phyloP scores from a whole-genome alignment of 1,140 invertebrate species.

The Dendrolimus kikuchii region DNA sequence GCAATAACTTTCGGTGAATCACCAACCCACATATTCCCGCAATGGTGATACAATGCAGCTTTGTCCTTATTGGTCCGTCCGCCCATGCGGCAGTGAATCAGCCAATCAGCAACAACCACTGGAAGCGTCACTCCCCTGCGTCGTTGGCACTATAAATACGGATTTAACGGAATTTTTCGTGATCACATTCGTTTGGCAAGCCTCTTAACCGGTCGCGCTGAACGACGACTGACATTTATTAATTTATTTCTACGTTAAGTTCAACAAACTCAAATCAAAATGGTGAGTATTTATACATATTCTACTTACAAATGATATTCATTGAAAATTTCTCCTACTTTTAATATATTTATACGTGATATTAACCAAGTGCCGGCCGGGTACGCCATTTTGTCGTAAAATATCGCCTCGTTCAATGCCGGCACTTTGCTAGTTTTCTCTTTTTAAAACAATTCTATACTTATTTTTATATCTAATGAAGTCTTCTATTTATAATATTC shows the following conservation, averaged over 20 bases:
- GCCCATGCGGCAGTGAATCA: slow-evolving; percentile 47
- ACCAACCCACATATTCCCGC: slow-evolving; percentile 64
- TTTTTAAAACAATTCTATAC: neutral
- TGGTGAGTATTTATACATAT: slow-evolving; percentile 48
- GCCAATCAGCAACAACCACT: slow-evolving; percentile 39
- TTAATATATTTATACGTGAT: slow-evolving; percentile 4
- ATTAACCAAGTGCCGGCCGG: slow-evolving; percentile 33
- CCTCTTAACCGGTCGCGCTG: slow-evolving; percentile 66
- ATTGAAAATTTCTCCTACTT: slow-evolving; percentile 2
- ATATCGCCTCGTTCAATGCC: neutral
- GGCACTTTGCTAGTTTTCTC: neutral
- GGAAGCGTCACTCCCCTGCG: slow-evolving; percentile 43
- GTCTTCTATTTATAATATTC: neutral
- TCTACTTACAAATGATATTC: slow-evolving; percentile 7
- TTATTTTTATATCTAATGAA: slow-evolving; percentile 2
- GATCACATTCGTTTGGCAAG: slow-evolving; percentile 63
- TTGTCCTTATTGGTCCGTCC: slow-evolving; percentile 54
- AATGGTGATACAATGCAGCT: slow-evolving; percentile 62
- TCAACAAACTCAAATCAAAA: slow-evolving; percentile 63
- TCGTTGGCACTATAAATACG: slow-evolving; percentile 42
- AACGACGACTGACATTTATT: slow-evolving; percentile 63
- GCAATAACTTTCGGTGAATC: slow-evolving; percentile 37
- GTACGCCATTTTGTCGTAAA: slow-evolving; percentile 25
- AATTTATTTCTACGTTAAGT: slow-evolving; percentile 64
- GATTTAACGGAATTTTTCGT: slow-evolving; percentile 45